phyloP scores from a whole-genome alignment of 2,113 vertebrate genomes.

The Microcebus murinus region DNA sequence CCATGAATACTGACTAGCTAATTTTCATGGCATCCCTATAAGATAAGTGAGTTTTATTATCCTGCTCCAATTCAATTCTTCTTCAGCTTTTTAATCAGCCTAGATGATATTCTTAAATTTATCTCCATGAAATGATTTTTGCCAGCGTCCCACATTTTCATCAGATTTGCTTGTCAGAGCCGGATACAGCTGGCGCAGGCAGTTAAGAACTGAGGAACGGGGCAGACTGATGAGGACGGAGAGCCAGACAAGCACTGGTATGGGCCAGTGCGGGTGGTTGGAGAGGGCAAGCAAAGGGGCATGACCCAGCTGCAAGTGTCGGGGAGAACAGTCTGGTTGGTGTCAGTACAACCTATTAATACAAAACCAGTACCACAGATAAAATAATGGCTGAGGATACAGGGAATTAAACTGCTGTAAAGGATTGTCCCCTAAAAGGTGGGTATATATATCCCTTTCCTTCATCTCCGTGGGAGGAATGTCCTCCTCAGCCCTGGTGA shows the following conservation, averaged over 20 bases:
- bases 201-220: neutral
- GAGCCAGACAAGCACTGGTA: neutral
- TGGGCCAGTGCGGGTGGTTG: too few species aligned
- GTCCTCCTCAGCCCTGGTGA: neutral
- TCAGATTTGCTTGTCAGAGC: constrained; percentile 39
- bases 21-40: constrained; percentile 65
- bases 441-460: neutral
- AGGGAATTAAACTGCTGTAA: neutral
- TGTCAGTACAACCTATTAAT: neutral
- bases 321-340: neutral
- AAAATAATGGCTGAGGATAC: neutral
- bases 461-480: neutral
- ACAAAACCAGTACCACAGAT: neutral
- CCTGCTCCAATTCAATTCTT: constrained; percentile 65
- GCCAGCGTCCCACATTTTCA: constrained; percentile 56
- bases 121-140: constrained; percentile 55
- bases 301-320: neutral
- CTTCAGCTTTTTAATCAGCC: constrained; percentile 67
- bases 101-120: constrained; percentile 60
- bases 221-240: neutral
- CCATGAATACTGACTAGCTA: constrained; percentile 64
- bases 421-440: neutral
- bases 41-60: constrained; percentile 70
- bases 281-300: neutral
- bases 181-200: neutral